Conservation (phyloP, 2,797 vertebrate species). For the Atherinosoma microstoma region DNA sequence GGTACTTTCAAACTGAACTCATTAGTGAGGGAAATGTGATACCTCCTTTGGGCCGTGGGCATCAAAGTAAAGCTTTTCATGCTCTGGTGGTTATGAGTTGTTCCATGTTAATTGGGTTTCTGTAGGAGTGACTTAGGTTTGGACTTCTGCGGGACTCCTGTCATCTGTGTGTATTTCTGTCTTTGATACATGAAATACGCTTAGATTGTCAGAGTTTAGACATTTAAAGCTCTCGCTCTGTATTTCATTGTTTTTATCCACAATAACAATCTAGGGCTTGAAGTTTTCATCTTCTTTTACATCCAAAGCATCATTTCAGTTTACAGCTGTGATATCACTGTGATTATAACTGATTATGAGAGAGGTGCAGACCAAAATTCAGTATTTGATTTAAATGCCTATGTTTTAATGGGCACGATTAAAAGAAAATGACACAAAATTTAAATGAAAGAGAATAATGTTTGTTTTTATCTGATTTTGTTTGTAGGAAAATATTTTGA, state of each 20-base stretch:
- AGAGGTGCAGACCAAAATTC: not conserved
- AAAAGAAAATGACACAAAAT: not conserved
- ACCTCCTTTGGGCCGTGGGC: conserved; percentile 29
- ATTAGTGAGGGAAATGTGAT: not conserved
- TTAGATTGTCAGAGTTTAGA: not conserved
- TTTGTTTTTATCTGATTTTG: too few relatives aligned
- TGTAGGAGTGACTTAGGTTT: conserved; percentile 8
- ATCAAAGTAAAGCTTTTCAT: conserved; percentile 33
- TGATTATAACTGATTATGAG: not conserved
- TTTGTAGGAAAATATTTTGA: too few relatives aligned
- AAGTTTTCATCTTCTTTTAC: not conserved
- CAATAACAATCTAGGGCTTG: not conserved
- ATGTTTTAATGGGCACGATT: not conserved
- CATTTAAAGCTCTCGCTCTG: not conserved
- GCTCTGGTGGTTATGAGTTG: conserved; percentile 38
- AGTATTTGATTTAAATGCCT: not conserved
- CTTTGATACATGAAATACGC: not conserved
- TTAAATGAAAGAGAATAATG: not conserved
- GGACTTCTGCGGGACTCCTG: not conserved
- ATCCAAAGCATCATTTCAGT: not conserved
- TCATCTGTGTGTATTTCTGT: not conserved
- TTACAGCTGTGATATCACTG: not conserved
- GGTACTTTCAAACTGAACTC: conserved; percentile 15
- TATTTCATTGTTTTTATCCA: not conserved
- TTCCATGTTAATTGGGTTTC: conserved; percentile 33